phyloP scores from a whole-genome alignment of 2,888 invertebrate species.

The Nemurella pictetii region DNA sequence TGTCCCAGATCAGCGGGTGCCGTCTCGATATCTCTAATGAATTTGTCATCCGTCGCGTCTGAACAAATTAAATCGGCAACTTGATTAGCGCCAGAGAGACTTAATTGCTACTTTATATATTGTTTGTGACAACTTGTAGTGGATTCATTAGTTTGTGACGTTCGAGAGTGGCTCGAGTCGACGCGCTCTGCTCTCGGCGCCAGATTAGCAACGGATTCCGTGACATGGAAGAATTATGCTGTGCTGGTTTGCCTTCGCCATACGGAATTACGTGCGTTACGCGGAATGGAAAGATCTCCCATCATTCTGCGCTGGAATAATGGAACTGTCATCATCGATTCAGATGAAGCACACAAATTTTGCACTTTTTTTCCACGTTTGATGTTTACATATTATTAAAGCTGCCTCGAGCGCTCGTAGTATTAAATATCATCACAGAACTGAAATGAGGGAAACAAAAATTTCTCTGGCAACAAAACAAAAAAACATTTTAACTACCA shows the following conservation, averaged over 20 bases:
- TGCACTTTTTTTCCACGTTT: background rate
- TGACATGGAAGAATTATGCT: background rate
- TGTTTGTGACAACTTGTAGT: background rate
- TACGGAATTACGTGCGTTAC: background rate
- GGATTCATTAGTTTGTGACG: background rate
- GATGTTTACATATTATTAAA: background rate
- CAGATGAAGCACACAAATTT: background rate
- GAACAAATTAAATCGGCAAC: background rate
- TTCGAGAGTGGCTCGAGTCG: background rate
- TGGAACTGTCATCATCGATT: background rate
- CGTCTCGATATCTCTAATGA: background rate
- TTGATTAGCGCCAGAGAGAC: background rate
- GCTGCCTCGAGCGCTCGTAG: background rate
- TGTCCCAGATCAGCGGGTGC: too few species aligned
- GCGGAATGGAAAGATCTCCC: too few species aligned
- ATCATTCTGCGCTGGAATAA: background rate
- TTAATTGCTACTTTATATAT: background rate
- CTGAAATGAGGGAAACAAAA: background rate
- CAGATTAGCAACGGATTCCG: background rate
- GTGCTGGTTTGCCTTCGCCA: background rate
- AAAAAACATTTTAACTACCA: too few species aligned
- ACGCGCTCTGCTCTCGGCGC: background rate
- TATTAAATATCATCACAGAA: background rate
- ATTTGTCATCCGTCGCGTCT: background rate
- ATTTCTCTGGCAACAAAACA: too few species aligned